Base-by-base conservation (phyloP, 2,113 vertebrate species). In the Cephalophus harveyi region DNA sequence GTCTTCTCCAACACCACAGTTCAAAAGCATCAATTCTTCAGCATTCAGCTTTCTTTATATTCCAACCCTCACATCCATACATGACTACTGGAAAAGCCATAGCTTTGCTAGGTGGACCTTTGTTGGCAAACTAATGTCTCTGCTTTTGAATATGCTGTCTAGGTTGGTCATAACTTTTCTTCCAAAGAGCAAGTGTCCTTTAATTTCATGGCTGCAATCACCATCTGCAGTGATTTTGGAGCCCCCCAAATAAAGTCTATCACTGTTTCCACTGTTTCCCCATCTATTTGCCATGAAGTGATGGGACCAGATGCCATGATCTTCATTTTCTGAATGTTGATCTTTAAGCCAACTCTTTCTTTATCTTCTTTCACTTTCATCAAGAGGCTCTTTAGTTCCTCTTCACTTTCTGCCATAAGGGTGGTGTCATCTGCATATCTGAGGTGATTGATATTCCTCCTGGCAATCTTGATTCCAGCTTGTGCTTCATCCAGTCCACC, bases 201-300 rank as follows among this genome's bases (percentile, higher is more conserved):
- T n/a, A 19, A 67, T 67, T 67, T 67, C 33, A 67, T 67, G 33
- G 62, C 62, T 67, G 33, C 16, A 19, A 0, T 67, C 33, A n/a
- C 62, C 62, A 67, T n/a, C 62, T 19, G 62, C 62, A 67, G 62
- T 67, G 62, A 67, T n/a, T 67, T 67, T 2, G 4, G 33, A 67
- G 33, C 16, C 62, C 62, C 1, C 0, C n/a, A 67, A 67, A 67
- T 67, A 19, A n/a, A n/a, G 3, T 67, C 33, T 67, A 13, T 19
- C 33, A 67, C 33, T n/a, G 7, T 33, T 64, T 64, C 30, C 30
- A 7, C 30, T 62, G 7, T 17, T 64, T 67, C 16, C 33, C 16
- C 62, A 67, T 67, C 33, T 67, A 19, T n/a, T 67, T 67, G 2
- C 16, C 15, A 67, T 67, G 62, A n/a, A 67, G 62, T 67, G 62